These are phyloP conservation scores for Agrochola circellaris DNA, from an alignment of 2,888 invertebrate species.

Conservation along the genomic window DNA sequence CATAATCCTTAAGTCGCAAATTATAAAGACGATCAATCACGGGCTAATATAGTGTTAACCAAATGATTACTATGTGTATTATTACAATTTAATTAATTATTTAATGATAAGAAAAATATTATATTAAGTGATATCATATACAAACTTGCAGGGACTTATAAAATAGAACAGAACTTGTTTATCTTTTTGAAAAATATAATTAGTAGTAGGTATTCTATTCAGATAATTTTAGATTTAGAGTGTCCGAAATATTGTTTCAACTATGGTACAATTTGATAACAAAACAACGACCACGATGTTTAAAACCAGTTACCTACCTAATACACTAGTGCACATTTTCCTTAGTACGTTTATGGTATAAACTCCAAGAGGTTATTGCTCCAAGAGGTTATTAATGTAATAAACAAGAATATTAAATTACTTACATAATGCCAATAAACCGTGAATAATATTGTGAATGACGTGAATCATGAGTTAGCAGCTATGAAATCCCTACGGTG, in stretches of 20 bases:
- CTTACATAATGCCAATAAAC: constrained; percentile 71
- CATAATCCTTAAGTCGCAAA: background rate
- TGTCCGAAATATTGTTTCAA: background rate
- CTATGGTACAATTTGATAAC: background rate
- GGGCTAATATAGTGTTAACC: background rate
- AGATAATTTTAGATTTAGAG: background rate
- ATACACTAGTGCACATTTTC: constrained; percentile 20
- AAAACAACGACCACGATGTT: constrained; percentile 1
- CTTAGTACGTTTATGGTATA: background rate
- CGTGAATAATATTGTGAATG: constrained; percentile 66
- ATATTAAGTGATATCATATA: background rate
- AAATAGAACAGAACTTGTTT: too few species aligned
- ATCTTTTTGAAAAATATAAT: background rate
- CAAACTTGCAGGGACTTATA: background rate
- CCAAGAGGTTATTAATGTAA: constrained; percentile 63
- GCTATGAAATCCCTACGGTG: constrained; percentile 74
- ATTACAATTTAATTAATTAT: constrained; percentile 1
- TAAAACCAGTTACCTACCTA: constrained; percentile 9
- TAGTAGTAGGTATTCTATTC: background rate
- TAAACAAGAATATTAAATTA: constrained; percentile 70
- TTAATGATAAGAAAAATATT: background rate
- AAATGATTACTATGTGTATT: background rate
- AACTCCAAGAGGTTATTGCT: background rate
- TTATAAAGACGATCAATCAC: background rate
- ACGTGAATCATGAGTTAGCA: constrained; percentile 65